Conservation (phyloP, 2,888 invertebrate genomes). For the Hermaeophaga mercurialis region DNA sequence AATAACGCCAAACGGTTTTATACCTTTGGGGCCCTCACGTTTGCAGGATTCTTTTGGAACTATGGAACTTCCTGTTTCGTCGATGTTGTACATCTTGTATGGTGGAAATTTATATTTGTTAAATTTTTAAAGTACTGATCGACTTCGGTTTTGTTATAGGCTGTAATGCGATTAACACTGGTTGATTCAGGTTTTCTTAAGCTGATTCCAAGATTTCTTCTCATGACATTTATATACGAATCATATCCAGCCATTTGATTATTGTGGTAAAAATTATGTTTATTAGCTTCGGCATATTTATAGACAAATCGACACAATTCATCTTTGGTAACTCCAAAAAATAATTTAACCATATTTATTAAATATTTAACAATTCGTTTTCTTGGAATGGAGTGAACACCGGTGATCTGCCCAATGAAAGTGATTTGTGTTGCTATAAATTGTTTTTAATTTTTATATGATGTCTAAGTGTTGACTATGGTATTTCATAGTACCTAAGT, state of each 20-base stretch:
- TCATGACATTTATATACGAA: not conserved
- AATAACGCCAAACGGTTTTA: not conserved
- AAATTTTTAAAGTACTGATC: not conserved
- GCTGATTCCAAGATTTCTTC: not conserved
- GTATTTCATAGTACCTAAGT: too few species aligned
- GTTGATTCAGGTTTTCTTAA: not conserved
- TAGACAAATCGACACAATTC: too few species aligned
- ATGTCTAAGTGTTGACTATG: too few species aligned
- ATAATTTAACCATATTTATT: too few species aligned
- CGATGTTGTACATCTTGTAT: not conserved
- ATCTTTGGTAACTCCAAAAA: too few species aligned
- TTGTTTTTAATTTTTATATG: too few species aligned
- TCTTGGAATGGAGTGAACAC: too few species aligned
- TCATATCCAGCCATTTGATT: not conserved
- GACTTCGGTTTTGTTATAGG: not conserved
- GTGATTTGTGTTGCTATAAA: too few species aligned
- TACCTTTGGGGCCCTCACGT: not conserved
- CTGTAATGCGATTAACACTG: not conserved
- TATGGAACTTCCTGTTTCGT: not conserved
- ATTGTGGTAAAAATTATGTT: not conserved
- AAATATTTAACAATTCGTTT: too few species aligned
- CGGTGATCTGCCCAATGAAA: too few species aligned
- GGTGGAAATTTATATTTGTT: not conserved
- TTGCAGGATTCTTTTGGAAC: not conserved
- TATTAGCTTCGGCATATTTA: too few species aligned